These are phyloP conservation scores for Sorex fumeus DNA, from an alignment of 2,113 vertebrate species.

Conservation along the genomic window DNA sequence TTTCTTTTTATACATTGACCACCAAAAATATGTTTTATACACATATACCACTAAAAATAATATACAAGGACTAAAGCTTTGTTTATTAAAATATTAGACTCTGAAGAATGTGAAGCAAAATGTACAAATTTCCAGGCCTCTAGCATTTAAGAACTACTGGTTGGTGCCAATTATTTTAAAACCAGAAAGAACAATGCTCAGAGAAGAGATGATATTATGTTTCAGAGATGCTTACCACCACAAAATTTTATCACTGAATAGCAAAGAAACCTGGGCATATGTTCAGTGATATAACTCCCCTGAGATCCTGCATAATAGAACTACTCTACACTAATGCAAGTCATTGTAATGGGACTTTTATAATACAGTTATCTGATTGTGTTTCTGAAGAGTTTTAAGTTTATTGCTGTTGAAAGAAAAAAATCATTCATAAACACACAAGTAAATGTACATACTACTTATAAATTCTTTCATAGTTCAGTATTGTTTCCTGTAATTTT, in stretches of 20 bases:
- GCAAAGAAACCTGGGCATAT: slow-evolving; percentile 38
- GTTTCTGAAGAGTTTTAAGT: slow-evolving; percentile 59
- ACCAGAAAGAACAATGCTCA: neutral
- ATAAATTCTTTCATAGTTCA: neutral
- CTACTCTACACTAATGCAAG: slow-evolving; percentile 3
- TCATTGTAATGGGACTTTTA: slow-evolving; percentile 58
- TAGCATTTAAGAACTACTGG: slow-evolving; percentile 50
- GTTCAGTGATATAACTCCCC: neutral
- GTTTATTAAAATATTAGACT: slow-evolving; percentile 49
- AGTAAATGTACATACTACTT: slow-evolving; percentile 56
- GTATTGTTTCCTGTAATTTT: slow-evolving; percentile 14
- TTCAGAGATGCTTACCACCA: slow-evolving; percentile 51
- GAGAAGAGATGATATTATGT: slow-evolving; percentile 65
- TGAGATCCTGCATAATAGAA: neutral
- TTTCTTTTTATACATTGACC: neutral
- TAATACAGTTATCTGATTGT: slow-evolving; percentile 23
- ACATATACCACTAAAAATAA: neutral
- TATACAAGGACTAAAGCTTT: neutral
- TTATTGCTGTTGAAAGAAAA: slow-evolving; percentile 63
- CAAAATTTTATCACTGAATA: slow-evolving; percentile 33
- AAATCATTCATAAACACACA: slow-evolving; percentile 42
- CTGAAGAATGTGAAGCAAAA: slow-evolving; percentile 32
- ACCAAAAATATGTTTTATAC: neutral
- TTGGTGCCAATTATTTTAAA: slow-evolving; percentile 66
- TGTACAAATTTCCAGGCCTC: slow-evolving; percentile 13